Percentiles rank a stretch among this genome's conserved stretches.
phyloP scores from a whole-genome alignment of 2,888 invertebrate species.

The Rotaria sp. region DNA sequence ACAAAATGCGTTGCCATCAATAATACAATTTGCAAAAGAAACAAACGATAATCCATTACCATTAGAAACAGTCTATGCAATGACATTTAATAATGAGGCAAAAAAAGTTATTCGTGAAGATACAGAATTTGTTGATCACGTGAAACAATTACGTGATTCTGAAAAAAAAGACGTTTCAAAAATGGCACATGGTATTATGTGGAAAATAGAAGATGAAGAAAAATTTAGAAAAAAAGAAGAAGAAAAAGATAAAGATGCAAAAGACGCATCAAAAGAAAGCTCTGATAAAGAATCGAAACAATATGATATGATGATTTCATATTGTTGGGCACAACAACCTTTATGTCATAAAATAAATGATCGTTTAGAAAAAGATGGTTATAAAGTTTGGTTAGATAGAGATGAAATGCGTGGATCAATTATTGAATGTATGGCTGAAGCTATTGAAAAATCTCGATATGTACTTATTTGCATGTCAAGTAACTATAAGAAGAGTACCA shows the following conservation, averaged over 20 bases:
- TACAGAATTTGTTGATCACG: not conserved
- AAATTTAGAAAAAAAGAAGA: not conserved
- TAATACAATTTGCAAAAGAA: not conserved
- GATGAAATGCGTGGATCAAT: constrained; percentile 26
- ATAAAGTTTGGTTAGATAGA: constrained; percentile 22
- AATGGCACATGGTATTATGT: not conserved
- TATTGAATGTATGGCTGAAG: constrained; percentile 16
- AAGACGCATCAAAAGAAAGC: not conserved
- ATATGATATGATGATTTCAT: constrained; percentile 22
- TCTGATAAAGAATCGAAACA: not conserved
- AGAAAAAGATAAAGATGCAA: not conserved
- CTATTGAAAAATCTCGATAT: not conserved
- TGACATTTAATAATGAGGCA: not conserved
- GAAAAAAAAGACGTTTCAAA: not conserved
- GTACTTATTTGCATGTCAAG: constrained; percentile 23
- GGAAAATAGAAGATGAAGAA: not conserved
- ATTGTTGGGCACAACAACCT: not conserved
- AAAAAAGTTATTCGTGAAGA: not conserved
- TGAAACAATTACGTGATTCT: not conserved
- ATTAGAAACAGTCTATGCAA: not conserved
- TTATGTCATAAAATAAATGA: not conserved
- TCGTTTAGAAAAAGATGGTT: not conserved
- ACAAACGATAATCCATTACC: not conserved
- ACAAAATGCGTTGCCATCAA: not conserved
- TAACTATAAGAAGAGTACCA: not conserved